Base-by-base conservation (phyloP, 2,113 vertebrate genomes). In the Myanophis thanlyinensis region DNA sequence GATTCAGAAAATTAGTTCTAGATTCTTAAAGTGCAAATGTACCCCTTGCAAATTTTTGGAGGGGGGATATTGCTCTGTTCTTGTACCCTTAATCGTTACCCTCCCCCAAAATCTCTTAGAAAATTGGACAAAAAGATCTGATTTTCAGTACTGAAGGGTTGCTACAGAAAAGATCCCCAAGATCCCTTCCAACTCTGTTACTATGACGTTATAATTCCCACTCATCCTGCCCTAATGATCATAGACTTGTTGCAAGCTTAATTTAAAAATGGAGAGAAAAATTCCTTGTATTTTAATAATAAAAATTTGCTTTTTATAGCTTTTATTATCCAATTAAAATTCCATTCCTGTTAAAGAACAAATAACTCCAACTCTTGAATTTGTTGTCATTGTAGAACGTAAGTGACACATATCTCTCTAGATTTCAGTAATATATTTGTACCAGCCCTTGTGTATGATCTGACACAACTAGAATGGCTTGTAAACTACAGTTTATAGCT, bases 21-120 rank as follows among this genome's bases (percentile, higher is more conserved):
- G 18, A 30, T 90, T 44, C 0, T 85, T 49, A 90, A 30, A 87
- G 67, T 23, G 40, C 91, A 91, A 25, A 1, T 1, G 5, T 53
- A 25, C 40, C 93, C 0, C 40, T n/a, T 0, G 35, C 46, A 52
- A 54, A 67, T 10, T 0, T 20, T 87, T 49, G 25, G 40, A 5
- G 4, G 23, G 40, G 8, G 4, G 23, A 67, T n/a, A 4, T 15
- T 95, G 18, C 2, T 23, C 13, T 1, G 40, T 40, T 73, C 30
- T 56, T 15, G 67, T 54, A 4, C 0, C 23, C 85, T 23, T 12
- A 9, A 12, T 27, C 9, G 3, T 27, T 47, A 85, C 10, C 22
- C 46, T 5, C 4, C 4, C 11, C 46, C 85, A 48, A 88, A 80
- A 73, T 20, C 8, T 8, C 4, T 88, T 62, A n/a, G 3, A 6